Evolutionary conservation across 2,888 invertebrate genomes (phyloP), one percentile per base, ranked within the genome.

Genomic region (Epinotia demarniana): DNA sequence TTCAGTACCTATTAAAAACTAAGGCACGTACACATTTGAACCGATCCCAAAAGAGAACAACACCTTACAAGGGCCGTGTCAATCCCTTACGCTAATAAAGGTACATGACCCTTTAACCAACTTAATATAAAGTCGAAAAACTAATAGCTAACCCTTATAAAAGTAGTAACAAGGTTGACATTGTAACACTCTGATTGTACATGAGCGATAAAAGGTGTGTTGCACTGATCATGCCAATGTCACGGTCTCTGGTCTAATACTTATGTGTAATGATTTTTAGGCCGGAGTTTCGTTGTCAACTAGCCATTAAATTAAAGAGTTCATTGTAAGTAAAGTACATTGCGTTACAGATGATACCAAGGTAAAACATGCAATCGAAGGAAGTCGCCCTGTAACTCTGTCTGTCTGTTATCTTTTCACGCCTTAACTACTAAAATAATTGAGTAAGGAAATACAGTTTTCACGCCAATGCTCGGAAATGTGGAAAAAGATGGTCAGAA

Each of bases 171-270:
- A 58, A 62, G 62, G 61, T 39, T 58, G 49, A 61, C 43, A 66
- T 69, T 73, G 2, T 16, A 33, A 13, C 27, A 57, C 18, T 57
- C 23, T 55, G 33, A 68, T 64, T 18, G 43, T 3, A 39, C 11
- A 55, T 5, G 16, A 19, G 12, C n/a, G 55, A 64, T 62, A 68
- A 19, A 19, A n/a, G 23, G 33, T 68, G 62, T 49, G 64, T 76
- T 55, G 67, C 43, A 77, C 19, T 58, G 77, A 77, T 78, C 80
- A 78, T 78, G 81, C 80, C 83, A 83, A 81, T 81, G 85, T 83
- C 83, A 82, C 67, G 82, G 82, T 77, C 79, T 77, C 72, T 75
- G 77, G 81, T 82, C 83, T 84, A 81, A 78, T 78, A 73, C 83
- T 84, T 81, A 78, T 78, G 72, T 79, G 77, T 81, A 83, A 82